Evolutionary conservation across 2,113 vertebrate genomes (phyloP).

Genomic region (Microcebus jonahi): DNA sequence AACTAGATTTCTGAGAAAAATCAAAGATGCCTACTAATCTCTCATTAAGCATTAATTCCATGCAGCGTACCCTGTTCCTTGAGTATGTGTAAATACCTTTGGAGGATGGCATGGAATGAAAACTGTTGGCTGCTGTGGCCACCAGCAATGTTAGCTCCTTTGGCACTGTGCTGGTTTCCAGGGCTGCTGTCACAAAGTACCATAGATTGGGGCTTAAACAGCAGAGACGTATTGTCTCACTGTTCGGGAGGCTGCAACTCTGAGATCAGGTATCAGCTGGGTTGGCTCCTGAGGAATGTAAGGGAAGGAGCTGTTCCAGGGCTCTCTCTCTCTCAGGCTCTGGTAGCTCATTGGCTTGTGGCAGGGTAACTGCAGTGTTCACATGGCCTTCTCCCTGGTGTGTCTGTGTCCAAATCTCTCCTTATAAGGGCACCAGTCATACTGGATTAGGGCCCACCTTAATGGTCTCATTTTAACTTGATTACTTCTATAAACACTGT

Average conservation of each 20-base stretch:
- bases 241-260: neutral
- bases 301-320: neutral
- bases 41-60: neutral
- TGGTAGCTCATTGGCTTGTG: no score
- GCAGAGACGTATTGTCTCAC: neutral
- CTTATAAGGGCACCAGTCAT: neutral
- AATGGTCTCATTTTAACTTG: neutral
- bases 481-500: neutral
- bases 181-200: neutral
- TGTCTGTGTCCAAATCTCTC: no score
- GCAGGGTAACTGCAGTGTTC: neutral
- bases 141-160: rapidly evolving
- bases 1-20: neutral
- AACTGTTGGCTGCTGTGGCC: neutral
- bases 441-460: neutral
- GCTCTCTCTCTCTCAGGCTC: neutral
- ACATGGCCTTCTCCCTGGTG: rapidly evolving
- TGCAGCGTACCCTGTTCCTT: rapidly evolving
- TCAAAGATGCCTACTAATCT: neutral
- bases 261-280: neutral
- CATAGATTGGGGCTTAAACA: neutral
- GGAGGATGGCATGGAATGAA: neutral
- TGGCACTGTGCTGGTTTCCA: neutral
- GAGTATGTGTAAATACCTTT: neutral
- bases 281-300: no score